phyloP scores from a whole-genome alignment of 2,888 invertebrate genomes.

The Celastrina argiolus region DNA sequence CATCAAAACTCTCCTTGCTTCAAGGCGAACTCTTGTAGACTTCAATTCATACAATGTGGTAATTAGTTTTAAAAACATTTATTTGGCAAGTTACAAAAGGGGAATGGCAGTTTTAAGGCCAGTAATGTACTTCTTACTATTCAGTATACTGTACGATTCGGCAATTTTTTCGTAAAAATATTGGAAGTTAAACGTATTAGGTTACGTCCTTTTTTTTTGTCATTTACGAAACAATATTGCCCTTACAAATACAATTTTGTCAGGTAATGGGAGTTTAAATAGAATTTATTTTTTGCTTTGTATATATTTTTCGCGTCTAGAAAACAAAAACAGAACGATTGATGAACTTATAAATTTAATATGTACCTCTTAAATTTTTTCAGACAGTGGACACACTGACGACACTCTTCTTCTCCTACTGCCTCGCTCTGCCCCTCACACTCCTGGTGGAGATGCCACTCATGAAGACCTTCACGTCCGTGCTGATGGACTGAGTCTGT shows the following conservation, averaged over 20 bases:
- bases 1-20: constrained; percentile 41
- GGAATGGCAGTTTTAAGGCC: too few species aligned
- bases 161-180: too few species aligned
- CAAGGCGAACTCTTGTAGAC: constrained; percentile 28
- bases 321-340: neutral
- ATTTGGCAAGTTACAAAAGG: too few species aligned
- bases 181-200: too few species aligned
- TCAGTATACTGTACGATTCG: too few species aligned
- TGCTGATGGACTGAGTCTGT: constrained; percentile 41
- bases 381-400: neutral
- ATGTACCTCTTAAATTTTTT: neutral
- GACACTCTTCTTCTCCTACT: neutral
- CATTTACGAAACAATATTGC: too few species aligned
- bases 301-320: neutral
- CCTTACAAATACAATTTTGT: too few species aligned
- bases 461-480: constrained; percentile 42
- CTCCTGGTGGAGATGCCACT: constrained; percentile 22
- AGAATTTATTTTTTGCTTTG: too few species aligned
- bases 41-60: constrained; percentile 34
- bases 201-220: too few species aligned
- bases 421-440: constrained; percentile 30
- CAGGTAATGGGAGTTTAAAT: too few species aligned
- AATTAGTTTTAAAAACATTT: neutral
- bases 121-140: too few species aligned
- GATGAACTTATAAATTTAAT: neutral